Base-by-base conservation (phyloP, 2,113 vertebrate species). In the Nematolebias whitei region DNA sequence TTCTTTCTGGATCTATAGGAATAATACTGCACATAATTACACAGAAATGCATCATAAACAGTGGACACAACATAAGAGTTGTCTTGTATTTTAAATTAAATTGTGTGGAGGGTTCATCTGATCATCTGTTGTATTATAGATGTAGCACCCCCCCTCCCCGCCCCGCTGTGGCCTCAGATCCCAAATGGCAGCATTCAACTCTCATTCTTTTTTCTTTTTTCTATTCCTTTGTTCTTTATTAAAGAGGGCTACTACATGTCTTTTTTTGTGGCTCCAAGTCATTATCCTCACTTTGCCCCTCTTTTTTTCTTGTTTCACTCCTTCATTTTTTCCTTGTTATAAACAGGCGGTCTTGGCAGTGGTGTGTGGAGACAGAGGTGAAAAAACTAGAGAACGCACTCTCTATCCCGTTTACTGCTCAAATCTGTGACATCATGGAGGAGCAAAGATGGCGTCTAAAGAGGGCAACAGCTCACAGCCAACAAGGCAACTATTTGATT, bases 71-170 rank as follows among this genome's bases (percentile, higher is more conserved):
- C n/a, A n/a, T n/a, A n/a, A n/a, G n/a, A n/a, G n/a, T n/a, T n/a
- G n/a, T n/a, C n/a, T n/a, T n/a, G n/a, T n/a, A n/a, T n/a, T n/a
- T n/a, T n/a, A n/a, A n/a, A n/a, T n/a, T n/a, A n/a, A n/a, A n/a
- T n/a, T n/a, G n/a, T n/a, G n/a, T 72, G 23, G 24, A 7, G 1
- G 23, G 47, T 69, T 75, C 56, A 75, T 85, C 59, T 84, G 65
- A 86, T 88, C 71, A 40, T 58, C 48, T 79, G 71, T 87, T 90
- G 82, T 82, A 83, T 89, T 83, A 89, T 88, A 60, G 76, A 89
- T 88, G 76, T 22, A 57, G 32, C 32, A 4, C 79, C 67, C 68
- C n/a, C n/a, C n/a, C n/a, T n/a, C n/a, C n/a, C n/a, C n/a, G n/a
- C n/a, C 85, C 77, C 70, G 77, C 82, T 82, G 84, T 50, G 75